Conservation (phyloP, 2,888 invertebrate genomes). For the Phlogophora meticulosa region DNA sequence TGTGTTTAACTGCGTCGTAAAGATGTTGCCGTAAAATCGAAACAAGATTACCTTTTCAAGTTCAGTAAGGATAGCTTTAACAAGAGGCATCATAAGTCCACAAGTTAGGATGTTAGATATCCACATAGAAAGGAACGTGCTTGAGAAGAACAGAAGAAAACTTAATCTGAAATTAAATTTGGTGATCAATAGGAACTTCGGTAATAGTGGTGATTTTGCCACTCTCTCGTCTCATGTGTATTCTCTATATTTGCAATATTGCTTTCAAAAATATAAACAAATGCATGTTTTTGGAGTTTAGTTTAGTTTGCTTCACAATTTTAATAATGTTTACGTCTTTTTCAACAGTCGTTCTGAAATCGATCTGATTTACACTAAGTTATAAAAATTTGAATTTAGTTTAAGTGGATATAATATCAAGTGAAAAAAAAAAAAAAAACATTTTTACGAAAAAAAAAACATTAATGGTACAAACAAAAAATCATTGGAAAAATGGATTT, state of each 20-base stretch:
- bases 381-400: too few relatives aligned
- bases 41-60: constrained; percentile 61
- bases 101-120: constrained; percentile 79
- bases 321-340: too few relatives aligned
- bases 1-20: background rate
- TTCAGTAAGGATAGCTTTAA: constrained; percentile 79
- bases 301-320: too few relatives aligned
- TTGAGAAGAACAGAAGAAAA: constrained; percentile 79
- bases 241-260: background rate
- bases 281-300: background rate
- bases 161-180: constrained; percentile 74
- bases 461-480: too few relatives aligned
- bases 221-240: too few relatives aligned
- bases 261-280: too few relatives aligned
- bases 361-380: too few relatives aligned
- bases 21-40: background rate
- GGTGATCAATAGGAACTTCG: background rate
- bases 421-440: too few relatives aligned
- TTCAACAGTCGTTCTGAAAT: too few relatives aligned
- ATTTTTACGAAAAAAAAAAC: too few relatives aligned
- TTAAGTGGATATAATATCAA: too few relatives aligned
- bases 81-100: constrained; percentile 83
- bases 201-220: background rate
- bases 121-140: constrained; percentile 82
- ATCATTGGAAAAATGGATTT: too few relatives aligned